Base-by-base conservation (phyloP, 2,797 vertebrate genomes). In the Spinus olivaceus region DNA sequence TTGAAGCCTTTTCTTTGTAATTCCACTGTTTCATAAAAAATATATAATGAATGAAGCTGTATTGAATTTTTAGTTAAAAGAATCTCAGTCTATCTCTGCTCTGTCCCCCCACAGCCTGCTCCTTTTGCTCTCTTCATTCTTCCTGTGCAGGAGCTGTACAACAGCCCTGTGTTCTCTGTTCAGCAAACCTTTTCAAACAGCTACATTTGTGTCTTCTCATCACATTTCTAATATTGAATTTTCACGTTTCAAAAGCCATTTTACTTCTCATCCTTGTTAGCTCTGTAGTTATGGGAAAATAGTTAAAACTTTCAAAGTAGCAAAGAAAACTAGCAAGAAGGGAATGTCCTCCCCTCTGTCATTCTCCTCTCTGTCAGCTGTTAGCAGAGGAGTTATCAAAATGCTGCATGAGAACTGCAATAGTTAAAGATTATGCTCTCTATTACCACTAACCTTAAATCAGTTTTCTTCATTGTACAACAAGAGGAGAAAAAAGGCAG, bases 11-110 rank as follows among this genome's bases (percentile, higher is more conserved):
- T 91, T 87, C 64, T 89, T 94, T 95, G 66, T 84, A 78, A 71
- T 81, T 80, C 37, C 78, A 69, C 63, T 42, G 53, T 78, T 96
- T 94, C 57, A 64, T 87, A 79, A 85, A 94, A 92, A 63, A 82
- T 59, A 88, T 57, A 84, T 86, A 87, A 90, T 88, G 73, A 95
- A 90, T 84, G 80, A 90, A 92, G 51, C 51, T 70, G 27, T 37
- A 95, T 95, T 95, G 88, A 84, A 56, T 92, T 93, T 86, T 86
- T 81, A 81, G 49, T 96, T 94, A 81, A 95, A 93, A 88, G 80
- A 72, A 79, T 76, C 77, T 79, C 80, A 54, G 73, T 12, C 66
- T 72, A 3, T 93, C 77, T 81, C 64, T 57, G 67, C 82, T 93
- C 73, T 60, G 51, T 93, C 63, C 84, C 23, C n/a, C 41, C 27